Evolutionary conservation across 2,888 invertebrate species (phyloP).

Genomic region (Drosophila tanythrix): DNA sequence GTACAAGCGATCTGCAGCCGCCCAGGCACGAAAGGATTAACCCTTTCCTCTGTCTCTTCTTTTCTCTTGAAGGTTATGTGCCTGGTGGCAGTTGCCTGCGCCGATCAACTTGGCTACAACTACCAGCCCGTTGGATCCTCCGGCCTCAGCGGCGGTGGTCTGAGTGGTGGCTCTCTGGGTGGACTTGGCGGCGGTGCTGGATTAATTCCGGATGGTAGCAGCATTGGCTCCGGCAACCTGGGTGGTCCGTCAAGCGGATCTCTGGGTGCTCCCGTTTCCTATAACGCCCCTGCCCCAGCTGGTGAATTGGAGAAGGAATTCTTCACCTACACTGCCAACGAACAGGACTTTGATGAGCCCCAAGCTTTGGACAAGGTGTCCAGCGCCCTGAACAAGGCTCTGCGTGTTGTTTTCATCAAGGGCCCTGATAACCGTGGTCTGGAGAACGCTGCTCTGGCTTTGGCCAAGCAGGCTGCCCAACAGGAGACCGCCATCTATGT

Average conservation of each 20-base stretch:
- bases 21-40: constrained; percentile 18
- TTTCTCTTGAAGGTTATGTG: constrained; percentile 62
- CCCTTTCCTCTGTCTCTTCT: neutral
- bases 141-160: constrained; percentile 15
- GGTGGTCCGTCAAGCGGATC: constrained; percentile 30
- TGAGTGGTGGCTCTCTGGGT: constrained; percentile 15
- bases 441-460: constrained; percentile 74
- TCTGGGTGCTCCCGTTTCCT: constrained; percentile 52
- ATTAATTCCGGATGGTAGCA: constrained; percentile 20
- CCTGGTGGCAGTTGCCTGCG: constrained; percentile 74
- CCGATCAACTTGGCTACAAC: constrained; percentile 79
- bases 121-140: constrained; percentile 77
- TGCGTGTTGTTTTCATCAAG: constrained; percentile 80
- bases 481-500: constrained; percentile 83
- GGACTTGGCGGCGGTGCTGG: constrained; percentile 2
- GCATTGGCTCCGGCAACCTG: constrained; percentile 18
- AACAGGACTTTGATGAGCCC: constrained; percentile 73
- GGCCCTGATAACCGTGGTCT: constrained; percentile 78
- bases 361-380: constrained; percentile 55
- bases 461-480: constrained; percentile 75
- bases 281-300: constrained; percentile 60
- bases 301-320: constrained; percentile 74
- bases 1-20: constrained; percentile 23
- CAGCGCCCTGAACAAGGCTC: constrained; percentile 63
- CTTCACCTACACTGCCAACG: constrained; percentile 75